Evolutionary conservation across 1,140 invertebrate genomes (phyloP), one percentile per base, ranked within the genome.

Genomic region (Cyrtorhinus lividipennis): DNA sequence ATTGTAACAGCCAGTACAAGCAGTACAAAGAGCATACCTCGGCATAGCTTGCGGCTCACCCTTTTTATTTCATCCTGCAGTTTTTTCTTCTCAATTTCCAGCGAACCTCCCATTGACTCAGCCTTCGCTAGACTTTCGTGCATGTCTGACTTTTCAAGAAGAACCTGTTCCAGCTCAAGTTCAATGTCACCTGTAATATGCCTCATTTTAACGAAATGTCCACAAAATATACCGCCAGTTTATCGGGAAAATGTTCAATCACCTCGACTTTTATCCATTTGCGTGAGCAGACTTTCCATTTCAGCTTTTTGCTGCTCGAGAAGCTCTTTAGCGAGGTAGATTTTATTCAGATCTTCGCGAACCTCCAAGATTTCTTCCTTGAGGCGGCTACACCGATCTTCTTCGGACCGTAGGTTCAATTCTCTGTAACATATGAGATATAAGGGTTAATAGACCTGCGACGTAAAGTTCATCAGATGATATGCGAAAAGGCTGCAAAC

Each of bases 301-400:
- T 90, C 87, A 22, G 83, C 68, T 71, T 87, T 87, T 67, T 90
- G 86, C 70, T 89, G 87, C 65, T 89, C 86, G 1, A 90, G 71
- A 69, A 90, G 75, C 70, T 90, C 88, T 48, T 83, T 79, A 0
- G 80, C 76, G 0, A 90, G 72, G 63, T 83, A 80, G 0, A 81
- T 75, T 69, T 86, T 85, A 70, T 84, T 86, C 0, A 90, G 73
- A 66, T 90, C 88, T 72, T 90, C 87, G 0, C 85, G 73, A 1
- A 84, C 67, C 0, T 81, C 83, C 18, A 89, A 76, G 1, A 88
- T 71, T 69, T 90, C 87, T 70, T 88, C 84, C 56, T 85, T 76
- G 62, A 89, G 73, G 20, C 85, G 80, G 65, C 85, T 87, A 45
- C 81, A 84, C 23, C 85, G 79, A 67, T 89, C 85, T 71, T 89